phyloP scores from a whole-genome alignment of 2,113 vertebrate genomes.

The Hypocryptadius cinnamomeus region DNA sequence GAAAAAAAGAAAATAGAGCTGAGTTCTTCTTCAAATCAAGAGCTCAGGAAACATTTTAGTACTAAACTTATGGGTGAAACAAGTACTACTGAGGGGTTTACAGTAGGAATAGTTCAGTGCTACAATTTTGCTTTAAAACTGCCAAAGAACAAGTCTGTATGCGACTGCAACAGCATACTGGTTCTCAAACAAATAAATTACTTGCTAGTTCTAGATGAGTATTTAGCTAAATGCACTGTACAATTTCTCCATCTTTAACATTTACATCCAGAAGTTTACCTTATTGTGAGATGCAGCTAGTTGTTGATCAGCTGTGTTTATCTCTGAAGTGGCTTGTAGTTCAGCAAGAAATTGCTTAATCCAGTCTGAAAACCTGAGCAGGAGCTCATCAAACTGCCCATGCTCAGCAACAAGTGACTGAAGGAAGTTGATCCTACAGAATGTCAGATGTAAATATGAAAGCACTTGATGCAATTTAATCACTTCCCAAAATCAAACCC shows the following conservation, averaged over 20 bases:
- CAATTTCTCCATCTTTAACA: background rate
- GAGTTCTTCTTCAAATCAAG: background rate
- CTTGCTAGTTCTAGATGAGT: background rate
- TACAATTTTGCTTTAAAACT: background rate
- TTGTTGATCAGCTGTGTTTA: slow-evolving; percentile 75
- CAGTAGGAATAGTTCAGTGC: background rate
- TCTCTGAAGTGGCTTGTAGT: slow-evolving; percentile 80
- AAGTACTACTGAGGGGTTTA: background rate
- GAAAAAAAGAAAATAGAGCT: background rate
- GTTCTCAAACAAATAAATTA: background rate
- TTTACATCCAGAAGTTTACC: slow-evolving; percentile 68
- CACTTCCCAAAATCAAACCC: background rate
- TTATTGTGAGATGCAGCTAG: slow-evolving; percentile 72
- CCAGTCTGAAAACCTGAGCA: slow-evolving; percentile 81
- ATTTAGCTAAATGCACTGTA: background rate
- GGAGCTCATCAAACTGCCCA: slow-evolving; percentile 79
- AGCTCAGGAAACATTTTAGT: background rate
- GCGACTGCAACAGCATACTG: background rate
- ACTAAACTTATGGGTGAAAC: background rate
- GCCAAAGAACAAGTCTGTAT: background rate
- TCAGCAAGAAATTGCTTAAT: slow-evolving; percentile 82
- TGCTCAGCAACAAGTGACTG: slow-evolving; percentile 75
- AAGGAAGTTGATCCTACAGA: slow-evolving; percentile 75
- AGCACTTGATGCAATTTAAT: background rate
- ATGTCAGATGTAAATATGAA: background rate